Base-by-base conservation (phyloP, 2,888 invertebrate species). In the Fragum fragum region DNA sequence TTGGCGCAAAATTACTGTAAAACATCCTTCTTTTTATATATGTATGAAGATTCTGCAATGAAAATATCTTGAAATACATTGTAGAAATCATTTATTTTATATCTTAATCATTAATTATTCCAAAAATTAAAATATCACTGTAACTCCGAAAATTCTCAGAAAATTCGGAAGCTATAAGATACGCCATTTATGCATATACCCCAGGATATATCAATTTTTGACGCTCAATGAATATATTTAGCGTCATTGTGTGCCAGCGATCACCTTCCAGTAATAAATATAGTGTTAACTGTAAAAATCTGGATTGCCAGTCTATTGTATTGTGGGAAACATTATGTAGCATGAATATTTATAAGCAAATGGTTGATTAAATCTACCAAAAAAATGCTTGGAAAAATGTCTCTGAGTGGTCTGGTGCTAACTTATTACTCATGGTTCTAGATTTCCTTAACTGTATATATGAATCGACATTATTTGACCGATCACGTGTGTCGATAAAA, bases 261-360 rank as follows among this genome's bases (percentile, higher is more conserved):
- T 66, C 66, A 66, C 42, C 70, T 53, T 36, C 14, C 47, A 55
- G 77, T 52, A 73, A 77, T 77, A 81, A 70, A 73, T 77, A 74
- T 71, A 57, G 47, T 47, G 74, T 61, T 75, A 68, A 75, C 75
- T 79, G 78, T 72, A 75, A 61, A 78, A 78, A 75, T 75, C 72
- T 29, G 47, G 78, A 75, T 36, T 59, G 61, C 23, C 75, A 59
- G 36, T 32, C 57, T 68, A 73, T 78, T 78, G 61, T 72, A 29
- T 72, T 68, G 52, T 55, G 42, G 63, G 71, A 70, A 57, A 75
- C 74, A 74, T 75, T 73, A 21, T 18, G 11, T 39, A 29, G 68
- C 28, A 78, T 83, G 69, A 74, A 80, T 83, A 83, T 83, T 83
- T 66, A 80, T 78, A 53, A 75, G 28, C 0, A n/a, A n/a, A 18